These are phyloP conservation scores for Mormyrus hasselquistii DNA, from an alignment of 2,797 vertebrate genomes.

Conservation along the genomic window DNA sequence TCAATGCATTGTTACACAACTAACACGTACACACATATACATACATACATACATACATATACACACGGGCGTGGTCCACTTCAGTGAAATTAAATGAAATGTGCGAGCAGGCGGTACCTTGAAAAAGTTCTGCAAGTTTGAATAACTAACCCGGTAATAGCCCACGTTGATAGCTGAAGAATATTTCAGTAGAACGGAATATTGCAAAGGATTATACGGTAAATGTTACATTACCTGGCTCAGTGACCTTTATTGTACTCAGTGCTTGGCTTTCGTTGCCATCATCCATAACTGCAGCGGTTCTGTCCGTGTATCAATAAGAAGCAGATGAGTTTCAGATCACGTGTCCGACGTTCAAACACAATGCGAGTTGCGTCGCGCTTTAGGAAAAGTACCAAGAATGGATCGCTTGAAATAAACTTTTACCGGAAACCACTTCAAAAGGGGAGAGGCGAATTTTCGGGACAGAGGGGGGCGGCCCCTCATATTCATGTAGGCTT, in stretches of 20 bases:
- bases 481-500: neutral
- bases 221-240: neutral
- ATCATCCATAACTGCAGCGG: neutral
- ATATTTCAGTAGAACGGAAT: neutral
- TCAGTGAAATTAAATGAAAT: neutral
- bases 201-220: neutral
- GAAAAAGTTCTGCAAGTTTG: neutral
- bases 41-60: no score
- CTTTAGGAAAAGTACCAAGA: neutral
- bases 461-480: neutral
- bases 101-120: neutral
- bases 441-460: neutral
- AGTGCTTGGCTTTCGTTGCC: neutral
- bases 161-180: neutral
- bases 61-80: no score
- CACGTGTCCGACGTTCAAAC: neutral
- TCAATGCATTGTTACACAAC: no score
- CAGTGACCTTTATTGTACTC: neutral
- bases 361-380: neutral
- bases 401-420: neutral
- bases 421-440: neutral
- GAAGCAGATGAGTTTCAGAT: neutral
- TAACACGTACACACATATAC: no score
- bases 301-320: neutral
- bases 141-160: neutral